These are phyloP conservation scores for Schizopygopsis malacanthus DNA, from an alignment of 2,797 vertebrate genomes.

Conservation along the genomic window DNA sequence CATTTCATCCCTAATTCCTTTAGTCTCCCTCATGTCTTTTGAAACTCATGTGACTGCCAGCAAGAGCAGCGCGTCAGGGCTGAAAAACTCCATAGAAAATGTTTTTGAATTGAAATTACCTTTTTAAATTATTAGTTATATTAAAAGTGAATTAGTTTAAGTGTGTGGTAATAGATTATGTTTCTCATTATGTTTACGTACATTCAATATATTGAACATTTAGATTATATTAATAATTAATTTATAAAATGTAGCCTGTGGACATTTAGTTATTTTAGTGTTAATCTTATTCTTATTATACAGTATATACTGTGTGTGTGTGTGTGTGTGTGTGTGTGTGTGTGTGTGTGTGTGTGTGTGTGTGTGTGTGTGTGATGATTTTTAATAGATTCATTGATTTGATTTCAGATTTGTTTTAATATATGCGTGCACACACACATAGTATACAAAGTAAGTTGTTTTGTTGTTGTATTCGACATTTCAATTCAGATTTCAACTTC, in stretches of 20 bases:
- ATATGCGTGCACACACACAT: neutral
- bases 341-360: too few species aligned
- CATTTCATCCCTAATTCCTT: neutral
- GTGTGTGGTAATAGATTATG: neutral
- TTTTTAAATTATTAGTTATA: constrained; percentile 1
- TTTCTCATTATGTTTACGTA: neutral
- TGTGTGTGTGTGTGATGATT: too few species aligned
- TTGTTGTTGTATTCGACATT: neutral
- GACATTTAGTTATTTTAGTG: neutral
- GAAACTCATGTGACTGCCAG: neutral
- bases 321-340: too few species aligned
- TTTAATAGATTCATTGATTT: too few species aligned
- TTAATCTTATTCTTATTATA: neutral
- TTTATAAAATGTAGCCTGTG: neutral
- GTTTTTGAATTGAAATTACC: neutral
- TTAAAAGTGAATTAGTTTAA: constrained; percentile 4
- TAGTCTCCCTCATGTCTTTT: neutral
- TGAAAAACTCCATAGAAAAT: neutral
- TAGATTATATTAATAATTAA: neutral
- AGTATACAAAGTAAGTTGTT: neutral
- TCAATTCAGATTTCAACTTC: neutral
- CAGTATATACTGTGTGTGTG: too few species aligned
- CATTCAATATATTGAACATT: neutral
- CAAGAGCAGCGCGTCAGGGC: neutral
- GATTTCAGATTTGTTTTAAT: too few species aligned